These are phyloP conservation scores for Balaeniceps rex DNA, from an alignment of 2,113 vertebrate species.

Conservation along the genomic window DNA sequence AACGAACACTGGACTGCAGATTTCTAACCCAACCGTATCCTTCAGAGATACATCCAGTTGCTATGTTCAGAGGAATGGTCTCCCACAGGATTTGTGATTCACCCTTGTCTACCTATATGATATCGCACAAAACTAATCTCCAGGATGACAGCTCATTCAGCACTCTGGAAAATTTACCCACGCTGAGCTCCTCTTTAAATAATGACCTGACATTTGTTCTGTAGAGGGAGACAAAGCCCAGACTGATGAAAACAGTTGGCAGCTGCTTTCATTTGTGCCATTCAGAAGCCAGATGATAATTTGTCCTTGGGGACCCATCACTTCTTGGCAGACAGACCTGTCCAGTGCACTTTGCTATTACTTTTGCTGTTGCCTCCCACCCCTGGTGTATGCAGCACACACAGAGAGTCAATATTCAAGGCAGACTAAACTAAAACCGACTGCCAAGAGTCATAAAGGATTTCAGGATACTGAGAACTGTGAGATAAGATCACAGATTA, in stretches of 20 bases:
- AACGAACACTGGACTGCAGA: accelerated
- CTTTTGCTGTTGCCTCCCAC: not conserved
- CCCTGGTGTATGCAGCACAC: not conserved
- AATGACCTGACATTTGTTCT: conserved; percentile 63
- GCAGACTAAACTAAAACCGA: not conserved
- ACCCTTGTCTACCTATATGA: not conserved
- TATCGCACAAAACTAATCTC: conserved; percentile 4
- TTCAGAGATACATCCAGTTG: not conserved
- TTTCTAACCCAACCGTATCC: not conserved
- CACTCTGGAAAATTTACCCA: conserved; percentile 7
- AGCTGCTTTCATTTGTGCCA: conserved; percentile 55
- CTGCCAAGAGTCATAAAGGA: not conserved
- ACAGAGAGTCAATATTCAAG: not conserved
- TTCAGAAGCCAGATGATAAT: conserved; percentile 49
- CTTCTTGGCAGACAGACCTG: conserved; percentile 37
- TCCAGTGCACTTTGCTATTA: not conserved
- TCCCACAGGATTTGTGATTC: not conserved
- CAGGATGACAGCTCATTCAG: conserved; percentile 36
- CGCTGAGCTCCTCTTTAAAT: conserved; percentile 6
- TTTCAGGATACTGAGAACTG: not conserved
- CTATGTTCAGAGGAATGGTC: not conserved
- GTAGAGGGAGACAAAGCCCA: conserved; percentile 67
- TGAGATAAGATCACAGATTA: not conserved
- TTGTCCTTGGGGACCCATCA: not conserved
- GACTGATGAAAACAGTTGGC: conserved; percentile 49